Evolutionary conservation across 2,888 invertebrate genomes (phyloP), one percentile per base, ranked within the genome.

Genomic region (Archaeoteleia sp.): DNA sequence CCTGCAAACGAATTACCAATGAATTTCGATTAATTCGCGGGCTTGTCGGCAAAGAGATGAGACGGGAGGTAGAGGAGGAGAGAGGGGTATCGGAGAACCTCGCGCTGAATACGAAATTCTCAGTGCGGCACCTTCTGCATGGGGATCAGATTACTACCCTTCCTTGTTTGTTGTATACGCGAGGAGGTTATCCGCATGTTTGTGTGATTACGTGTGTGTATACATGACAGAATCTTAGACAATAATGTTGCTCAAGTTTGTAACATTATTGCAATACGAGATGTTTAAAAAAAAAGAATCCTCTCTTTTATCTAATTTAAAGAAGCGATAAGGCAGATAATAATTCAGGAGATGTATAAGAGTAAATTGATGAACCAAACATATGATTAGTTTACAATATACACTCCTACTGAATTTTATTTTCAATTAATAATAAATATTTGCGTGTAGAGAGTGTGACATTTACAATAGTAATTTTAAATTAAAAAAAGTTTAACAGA

Each of bases 11-110:
- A 70, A 73, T 70, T 65, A 68, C 60, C 72, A 67, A 72, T 69
- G 74, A 72, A 70, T 70, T 70, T 70, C 71, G 66, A 72, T 72
- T 75, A 73, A 75, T 72, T 71, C 71, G 54, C 51, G 67, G 66
- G 68, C 55, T 69, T 66, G 70, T 61, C 63, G 43, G 46, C 43
- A 49, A 46, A 32, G 49, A 39, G 60, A 53, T 35, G 32, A 48
- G 29, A 37, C 17, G 32, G 43, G 29, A 55, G 13, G 32, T n/a
- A 40, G 34, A 35, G 17, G 13, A 39, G 23, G 3, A 13, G 14
- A 20, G 29, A 30, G 46, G 5, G 40, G 32, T n/a, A 1, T n/a
- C n/a, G 37, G 25, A 32, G 10, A 12, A 46, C 40, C 58, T 42
- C 55, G 58, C 43, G 42, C 42, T 51, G 57, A 65, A 67, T 66